Evolutionary conservation across 2,797 vertebrate genomes (phyloP), one percentile per base, ranked within the genome.

Genomic region (Craterocephalus amniculus): DNA sequence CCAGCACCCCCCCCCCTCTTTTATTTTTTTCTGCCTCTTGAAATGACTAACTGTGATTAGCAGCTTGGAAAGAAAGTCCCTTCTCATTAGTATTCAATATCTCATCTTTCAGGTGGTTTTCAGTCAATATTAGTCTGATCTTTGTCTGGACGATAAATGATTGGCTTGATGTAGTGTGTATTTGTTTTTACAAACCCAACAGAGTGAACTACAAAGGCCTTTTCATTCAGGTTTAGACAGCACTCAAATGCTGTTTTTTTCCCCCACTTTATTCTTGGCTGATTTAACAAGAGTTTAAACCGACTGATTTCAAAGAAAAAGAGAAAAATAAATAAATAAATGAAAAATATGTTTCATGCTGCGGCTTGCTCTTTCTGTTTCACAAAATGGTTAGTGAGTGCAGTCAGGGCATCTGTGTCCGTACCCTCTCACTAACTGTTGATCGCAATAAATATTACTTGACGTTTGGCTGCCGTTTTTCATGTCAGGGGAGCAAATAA

Each of bases 341-440:
- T 72, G 58, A 84, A 68, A 87, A 86, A 84, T 83, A 63, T 81
- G 87, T 84, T 89, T 86, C 89, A 87, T 82, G 85, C 86, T 85
- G 88, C 10, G 78, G 72, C 68, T 86, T 78, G 70, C 76, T 87
- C 80, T 88, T 63, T 84, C 76, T 81, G 74, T 86, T 87, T 87
- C 74, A 88, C 71, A 83, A 77, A 89, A 84, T 82, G 80, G 87
- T 88, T 83, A 83, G 80, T 76, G 87, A 87, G 76, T 71, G 74
- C 87, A 86, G 81, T 80, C 77, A 56, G 77, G 86, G 84, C 87
- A 85, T 84, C 75, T 86, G 87, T 87, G 88, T 91, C 87, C 78
- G 82, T 91, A 93, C 94, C 92, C 90, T 91, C 83, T 90, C 80
- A 71, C 70, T 92, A 91, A 91, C 89, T 93, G 91, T 88, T 92